These are phyloP conservation scores for Lontra canadensis DNA, from an alignment of 2,113 vertebrate genomes.

Conservation along the genomic window DNA sequence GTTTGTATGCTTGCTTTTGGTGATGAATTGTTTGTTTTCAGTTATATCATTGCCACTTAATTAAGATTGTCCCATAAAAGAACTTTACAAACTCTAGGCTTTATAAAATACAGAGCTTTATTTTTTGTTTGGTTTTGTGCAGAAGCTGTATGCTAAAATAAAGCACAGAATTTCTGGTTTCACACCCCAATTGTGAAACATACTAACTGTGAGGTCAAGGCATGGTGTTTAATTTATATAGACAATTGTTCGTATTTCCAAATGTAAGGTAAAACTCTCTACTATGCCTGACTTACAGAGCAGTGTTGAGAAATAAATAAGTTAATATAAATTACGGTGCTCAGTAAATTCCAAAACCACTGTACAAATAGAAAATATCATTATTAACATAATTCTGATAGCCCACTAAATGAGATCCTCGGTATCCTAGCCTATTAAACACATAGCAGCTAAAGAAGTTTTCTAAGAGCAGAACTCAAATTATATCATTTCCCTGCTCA, in stretches of 20 bases:
- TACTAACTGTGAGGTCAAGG: not conserved
- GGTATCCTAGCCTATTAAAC: not conserved
- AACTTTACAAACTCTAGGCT: not conserved
- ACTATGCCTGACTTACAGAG: not conserved
- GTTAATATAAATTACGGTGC: not conserved
- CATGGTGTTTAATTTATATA: not conserved
- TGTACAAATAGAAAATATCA: conserved; percentile 6
- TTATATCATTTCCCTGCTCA: not conserved
- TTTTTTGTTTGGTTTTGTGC: not conserved
- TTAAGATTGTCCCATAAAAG: not conserved
- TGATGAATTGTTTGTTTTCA: not conserved
- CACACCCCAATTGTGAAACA: not conserved
- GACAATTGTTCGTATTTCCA: not conserved
- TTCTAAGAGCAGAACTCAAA: conserved; percentile 21
- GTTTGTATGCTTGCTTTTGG: not conserved
- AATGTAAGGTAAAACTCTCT: not conserved
- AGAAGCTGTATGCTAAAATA: not conserved
- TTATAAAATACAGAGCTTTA: not conserved
- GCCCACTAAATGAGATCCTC: not conserved
- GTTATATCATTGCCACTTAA: not conserved
- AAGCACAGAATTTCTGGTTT: not conserved
- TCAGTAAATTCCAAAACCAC: conserved; percentile 1
- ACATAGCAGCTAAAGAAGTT: not conserved
- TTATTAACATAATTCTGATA: not conserved
- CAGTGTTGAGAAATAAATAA: conserved; percentile 27